Evolutionary conservation across 2,113 vertebrate genomes (phyloP), one percentile per base, ranked within the genome.

Genomic region (Eubucco bourcierii): DNA sequence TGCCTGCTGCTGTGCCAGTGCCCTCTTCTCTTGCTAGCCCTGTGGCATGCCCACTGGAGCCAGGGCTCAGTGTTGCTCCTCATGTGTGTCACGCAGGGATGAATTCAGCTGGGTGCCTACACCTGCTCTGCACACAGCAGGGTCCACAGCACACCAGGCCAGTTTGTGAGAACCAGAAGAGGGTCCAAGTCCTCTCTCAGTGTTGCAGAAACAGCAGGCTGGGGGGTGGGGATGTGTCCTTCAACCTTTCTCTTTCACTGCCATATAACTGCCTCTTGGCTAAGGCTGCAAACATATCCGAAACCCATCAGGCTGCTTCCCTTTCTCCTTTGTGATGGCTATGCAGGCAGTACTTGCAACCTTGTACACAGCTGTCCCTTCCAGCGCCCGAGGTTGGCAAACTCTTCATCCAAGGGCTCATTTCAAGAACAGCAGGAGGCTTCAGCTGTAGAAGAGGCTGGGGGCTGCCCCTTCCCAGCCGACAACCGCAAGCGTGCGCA

Each of bases 331-430:
- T 89, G 52, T 37, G 77, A 80, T 93, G 91, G 78, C 91, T 95
- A 75, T 95, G 93, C 95, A 95, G 93, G 90, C 94, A 94, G 84
- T 97, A 97, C 95, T 97, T 95, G 95, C 96, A 96, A 93, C 91
- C 93, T 89, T 95, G 93, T 90, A 82, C 92, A 93, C 94, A 93
- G 94, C 94, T 86, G 94, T 94, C 94, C 84, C 83, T 95, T 87
- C 83, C 85, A 90, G 91, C 85, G 6, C 89, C 85, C 47, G 68
- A 86, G 84, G 94, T 91, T 95, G 85, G 84, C 92, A 93, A 80
- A 93, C 53, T 74, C 59, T 56, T 90, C 50, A 52, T 63, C 37
- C 92, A 94, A 79, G 82, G 93, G 91, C 95, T 97, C 33, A 8
- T 88, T 94, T 88, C 84, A 90, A 60, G 87, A 95, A 93, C 37